Percentiles rank a stretch among this genome's conserved stretches.
Evolutionary conservation across 2,888 invertebrate genomes (phyloP).

Genomic region (Hydriomena furcata): DNA sequence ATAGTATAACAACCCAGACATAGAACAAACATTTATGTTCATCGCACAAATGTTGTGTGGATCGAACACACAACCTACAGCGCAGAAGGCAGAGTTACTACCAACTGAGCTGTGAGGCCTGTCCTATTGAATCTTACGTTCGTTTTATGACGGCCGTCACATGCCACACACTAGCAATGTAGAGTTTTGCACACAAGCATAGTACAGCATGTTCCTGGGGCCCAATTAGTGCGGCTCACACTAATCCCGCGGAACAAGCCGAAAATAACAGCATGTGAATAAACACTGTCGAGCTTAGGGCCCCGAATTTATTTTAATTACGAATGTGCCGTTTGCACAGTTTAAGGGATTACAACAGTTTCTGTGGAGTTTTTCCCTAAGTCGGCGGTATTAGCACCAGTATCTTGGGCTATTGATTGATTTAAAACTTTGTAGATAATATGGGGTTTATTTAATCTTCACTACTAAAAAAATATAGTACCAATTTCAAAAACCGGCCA

Average conservation of each 20-base stretch:
- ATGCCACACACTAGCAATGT: too few relatives aligned
- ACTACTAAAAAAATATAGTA: too few relatives aligned
- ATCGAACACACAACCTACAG: too few relatives aligned
- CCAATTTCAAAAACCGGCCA: too few relatives aligned
- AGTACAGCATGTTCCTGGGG: constrained; percentile 31
- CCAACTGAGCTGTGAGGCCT: too few relatives aligned
- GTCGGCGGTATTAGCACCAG: neutral
- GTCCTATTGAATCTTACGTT: neutral
- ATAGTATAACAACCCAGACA: too few relatives aligned
- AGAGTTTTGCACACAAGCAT: constrained; percentile 8
- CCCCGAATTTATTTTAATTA: constrained; percentile 60
- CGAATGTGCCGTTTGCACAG: constrained; percentile 32
- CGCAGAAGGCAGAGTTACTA: too few relatives aligned
- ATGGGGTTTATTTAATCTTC: too few relatives aligned
- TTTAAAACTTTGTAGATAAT: too few relatives aligned
- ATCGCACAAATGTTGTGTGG: too few relatives aligned
- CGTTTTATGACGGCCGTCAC: neutral
- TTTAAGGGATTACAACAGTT: constrained; percentile 32
- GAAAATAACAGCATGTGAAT: constrained; percentile 61
- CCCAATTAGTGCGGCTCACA: constrained; percentile 71
- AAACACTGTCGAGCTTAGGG: constrained; percentile 45
- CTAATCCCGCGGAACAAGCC: constrained; percentile 66
- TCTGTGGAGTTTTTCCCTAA: constrained; percentile 15
- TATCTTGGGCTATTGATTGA: neutral
- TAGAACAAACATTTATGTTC: too few relatives aligned